Evolutionary conservation across 1,140 invertebrate species (phyloP), one percentile per base, ranked within the genome.

Genomic region (Sminthurinus signatus): DNA sequence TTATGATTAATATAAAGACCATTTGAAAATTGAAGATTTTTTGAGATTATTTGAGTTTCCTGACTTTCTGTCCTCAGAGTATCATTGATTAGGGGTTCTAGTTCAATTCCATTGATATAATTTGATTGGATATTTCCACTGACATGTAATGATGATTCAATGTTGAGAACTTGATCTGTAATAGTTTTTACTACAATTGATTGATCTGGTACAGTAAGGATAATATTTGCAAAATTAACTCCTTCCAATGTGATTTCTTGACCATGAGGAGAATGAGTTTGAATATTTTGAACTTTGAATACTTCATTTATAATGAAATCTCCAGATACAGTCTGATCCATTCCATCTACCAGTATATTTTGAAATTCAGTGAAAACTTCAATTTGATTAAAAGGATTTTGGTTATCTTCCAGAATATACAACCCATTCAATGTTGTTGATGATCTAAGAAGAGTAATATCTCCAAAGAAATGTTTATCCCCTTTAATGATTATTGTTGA

Each of bases 211-310:
- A 17, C 32, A 10, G 36, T 42, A 1, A 54, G 17, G 21, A 62
- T 19, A n/a, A 62, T 42, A 5, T 62, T 17, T 23, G 28, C 25
- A 14, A 62, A 44, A 8, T 23, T 48, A 4, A 62, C 23, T 5
- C 50, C 60, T 17, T 62, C 60, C 17, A 62, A 27, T 19, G 27
- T 43, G 19, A 62, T 43, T 21, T 48, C 8, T 10, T 48, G 5
- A 19, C n/a, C 44, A n/a, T n/a, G n/a, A n/a, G n/a, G n/a, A 10
- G 2, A 15, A 0, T 23, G 19, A 28, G 43, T 21, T 1, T 5
- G 5, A 12, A 62, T 23, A 43, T 62, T 52, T 12, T 25, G 19
- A 4, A 54, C 32, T 2, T 12, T 39, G 15, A 60, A 4, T 17
- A 54, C 25, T 0, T 21, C 12, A 4, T 39, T 28, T 21, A 62